phyloP scores from a whole-genome alignment of 2,888 invertebrate genomes.

The Ecliptopera silaceata region DNA sequence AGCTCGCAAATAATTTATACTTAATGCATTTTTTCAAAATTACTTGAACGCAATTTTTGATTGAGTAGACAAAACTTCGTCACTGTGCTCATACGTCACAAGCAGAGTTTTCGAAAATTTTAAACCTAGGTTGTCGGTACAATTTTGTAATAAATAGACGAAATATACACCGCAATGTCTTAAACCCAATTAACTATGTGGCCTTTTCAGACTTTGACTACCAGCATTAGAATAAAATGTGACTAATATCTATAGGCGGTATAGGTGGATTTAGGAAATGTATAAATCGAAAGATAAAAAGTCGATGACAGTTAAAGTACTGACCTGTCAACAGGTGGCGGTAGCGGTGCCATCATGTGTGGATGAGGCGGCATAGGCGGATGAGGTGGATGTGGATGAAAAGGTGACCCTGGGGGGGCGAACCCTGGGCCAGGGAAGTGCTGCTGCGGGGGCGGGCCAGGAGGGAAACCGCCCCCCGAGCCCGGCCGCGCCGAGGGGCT shows the following conservation, averaged over 20 bases:
- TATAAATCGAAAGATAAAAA: too few relatives aligned
- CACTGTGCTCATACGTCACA: not conserved
- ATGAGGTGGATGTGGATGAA: conserved; percentile 92
- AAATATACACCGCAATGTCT: too few relatives aligned
- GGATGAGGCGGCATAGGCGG: conserved; percentile 91
- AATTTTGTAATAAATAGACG: too few relatives aligned
- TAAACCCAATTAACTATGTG: too few relatives aligned
- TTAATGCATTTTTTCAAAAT: not conserved
- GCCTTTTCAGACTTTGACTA: too few relatives aligned
- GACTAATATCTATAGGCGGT: too few relatives aligned
- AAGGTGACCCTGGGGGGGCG: conserved; percentile 89
- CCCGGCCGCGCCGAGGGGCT: conserved; percentile 87
- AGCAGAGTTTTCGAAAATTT: not conserved
- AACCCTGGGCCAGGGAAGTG: conserved; percentile 89
- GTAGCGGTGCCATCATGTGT: conserved; percentile 82
- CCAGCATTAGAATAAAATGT: too few relatives aligned
- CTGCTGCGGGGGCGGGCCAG: conserved; percentile 87
- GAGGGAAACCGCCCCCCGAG: conserved; percentile 92
- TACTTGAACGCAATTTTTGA: not conserved
- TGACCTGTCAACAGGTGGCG: conserved; percentile 91
- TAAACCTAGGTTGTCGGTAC: not conserved
- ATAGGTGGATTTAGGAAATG: too few relatives aligned
- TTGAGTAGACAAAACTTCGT: not conserved
- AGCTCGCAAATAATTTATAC: too few relatives aligned
- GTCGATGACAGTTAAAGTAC: too few relatives aligned